A percentile compares a stretch with the other conserved stretches of the same genome.
phyloP scores from a whole-genome alignment of 2,113 vertebrate genomes.

The Nannospalax galili region DNA sequence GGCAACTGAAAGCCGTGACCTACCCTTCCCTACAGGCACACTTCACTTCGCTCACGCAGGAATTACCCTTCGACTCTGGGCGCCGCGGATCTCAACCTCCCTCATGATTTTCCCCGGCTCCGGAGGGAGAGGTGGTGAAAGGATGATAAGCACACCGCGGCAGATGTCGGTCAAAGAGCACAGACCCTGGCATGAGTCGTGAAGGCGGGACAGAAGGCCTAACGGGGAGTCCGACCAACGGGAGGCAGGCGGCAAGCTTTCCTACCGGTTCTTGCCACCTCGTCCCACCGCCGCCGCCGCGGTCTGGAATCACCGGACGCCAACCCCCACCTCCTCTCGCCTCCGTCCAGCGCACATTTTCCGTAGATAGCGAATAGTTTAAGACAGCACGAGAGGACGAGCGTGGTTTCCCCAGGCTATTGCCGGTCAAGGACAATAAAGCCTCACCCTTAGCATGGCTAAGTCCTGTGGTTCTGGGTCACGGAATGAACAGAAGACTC shows the following conservation, averaged over 20 bases:
- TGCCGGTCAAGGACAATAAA: background rate
- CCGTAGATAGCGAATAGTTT: background rate
- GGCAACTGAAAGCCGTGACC: background rate
- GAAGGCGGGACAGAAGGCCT: background rate
- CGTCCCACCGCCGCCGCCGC: too few relatives aligned
- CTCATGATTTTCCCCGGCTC: background rate
- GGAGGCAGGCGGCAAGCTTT: background rate
- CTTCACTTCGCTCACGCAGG: background rate
- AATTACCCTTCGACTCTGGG: background rate
- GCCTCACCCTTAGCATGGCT: background rate
- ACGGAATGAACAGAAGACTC: background rate
- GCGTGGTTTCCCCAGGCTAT: background rate
- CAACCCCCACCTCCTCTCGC: background rate
- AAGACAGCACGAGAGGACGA: background rate
- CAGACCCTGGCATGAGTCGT: conserved; percentile 36
- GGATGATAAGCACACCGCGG: conserved; percentile 53
- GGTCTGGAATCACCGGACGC: background rate
- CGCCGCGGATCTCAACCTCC: background rate
- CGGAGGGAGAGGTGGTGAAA: background rate
- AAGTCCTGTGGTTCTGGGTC: background rate
- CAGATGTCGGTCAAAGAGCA: conserved; percentile 62
- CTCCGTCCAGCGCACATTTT: background rate
- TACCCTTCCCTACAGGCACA: rapidly evolving
- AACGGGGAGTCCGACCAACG: background rate
- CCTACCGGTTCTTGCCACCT: background rate